phyloP scores from a whole-genome alignment of 2,888 invertebrate species.

The Plagiodera versicolora region DNA sequence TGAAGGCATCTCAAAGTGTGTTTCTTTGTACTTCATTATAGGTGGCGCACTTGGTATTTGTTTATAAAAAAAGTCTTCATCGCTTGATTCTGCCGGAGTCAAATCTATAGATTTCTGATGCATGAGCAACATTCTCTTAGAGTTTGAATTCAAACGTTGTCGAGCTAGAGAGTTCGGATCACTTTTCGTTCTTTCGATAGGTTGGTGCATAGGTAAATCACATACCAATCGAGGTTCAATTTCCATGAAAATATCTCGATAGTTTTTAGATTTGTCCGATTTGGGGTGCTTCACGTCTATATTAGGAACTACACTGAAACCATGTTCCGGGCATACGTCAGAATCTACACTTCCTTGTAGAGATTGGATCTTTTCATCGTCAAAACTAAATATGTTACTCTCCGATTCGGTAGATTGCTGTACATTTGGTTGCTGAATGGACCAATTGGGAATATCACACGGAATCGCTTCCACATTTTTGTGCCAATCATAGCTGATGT shows the following conservation, averaged over 20 bases:
- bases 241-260: conserved; percentile 57
- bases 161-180: conserved; percentile 81
- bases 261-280: conserved; percentile 46
- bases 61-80: conserved; percentile 77
- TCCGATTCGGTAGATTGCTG: conserved; percentile 70
- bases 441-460: conserved; percentile 57
- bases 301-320: conserved; percentile 49
- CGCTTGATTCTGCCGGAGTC: conserved; percentile 82
- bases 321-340: conserved; percentile 42
- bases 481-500: conserved; percentile 60
- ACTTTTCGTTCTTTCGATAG: conserved; percentile 82
- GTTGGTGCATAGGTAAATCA: conserved; percentile 61
- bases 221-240: conserved; percentile 68
- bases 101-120: conserved; percentile 85
- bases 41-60: conserved; percentile 74
- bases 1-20: conserved; percentile 54
- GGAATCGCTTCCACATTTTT: conserved; percentile 59
- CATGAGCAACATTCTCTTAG: conserved; percentile 77
- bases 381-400: conserved; percentile 74
- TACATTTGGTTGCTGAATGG: conserved; percentile 44
- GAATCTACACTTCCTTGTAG: conserved; percentile 59
- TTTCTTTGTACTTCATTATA: conserved; percentile 63
- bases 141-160: conserved; percentile 71
- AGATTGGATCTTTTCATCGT: conserved; percentile 74
- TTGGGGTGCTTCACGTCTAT: conserved; percentile 40